Evolutionary conservation across 2,888 invertebrate genomes (phyloP).

Genomic region (Tanytarsus gracilentus): DNA sequence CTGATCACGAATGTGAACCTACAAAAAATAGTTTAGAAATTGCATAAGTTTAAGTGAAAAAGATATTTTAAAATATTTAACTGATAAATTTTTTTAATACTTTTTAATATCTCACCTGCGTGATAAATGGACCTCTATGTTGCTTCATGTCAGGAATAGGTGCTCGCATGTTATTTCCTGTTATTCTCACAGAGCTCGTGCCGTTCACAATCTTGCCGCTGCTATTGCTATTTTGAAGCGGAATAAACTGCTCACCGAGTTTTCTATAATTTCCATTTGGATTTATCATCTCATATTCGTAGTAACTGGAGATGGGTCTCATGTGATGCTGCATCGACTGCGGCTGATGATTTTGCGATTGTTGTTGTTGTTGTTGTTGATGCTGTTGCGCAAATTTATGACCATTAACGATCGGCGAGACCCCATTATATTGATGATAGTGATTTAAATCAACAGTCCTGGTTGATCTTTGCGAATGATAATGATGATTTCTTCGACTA

Average conservation of each 20-base stretch:
- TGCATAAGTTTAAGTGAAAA: background rate
- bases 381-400: slow-evolving; percentile 33
- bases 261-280: slow-evolving; percentile 49
- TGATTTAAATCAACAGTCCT: slow-evolving; percentile 49
- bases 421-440: slow-evolving; percentile 31
- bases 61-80: slow-evolving; percentile 33
- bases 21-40: too few relatives aligned
- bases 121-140: slow-evolving; percentile 51
- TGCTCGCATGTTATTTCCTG: slow-evolving; percentile 16
- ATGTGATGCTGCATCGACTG: slow-evolving; percentile 50
- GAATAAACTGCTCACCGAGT: slow-evolving; percentile 36
- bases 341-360: slow-evolving; percentile 43
- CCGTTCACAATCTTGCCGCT: slow-evolving; percentile 33
- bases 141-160: slow-evolving; percentile 31
- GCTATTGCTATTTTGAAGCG: slow-evolving; percentile 42
- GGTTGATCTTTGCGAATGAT: slow-evolving; percentile 52
- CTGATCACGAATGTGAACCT: slow-evolving; percentile 27
- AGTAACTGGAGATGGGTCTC: slow-evolving; percentile 72
- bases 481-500: slow-evolving; percentile 58
- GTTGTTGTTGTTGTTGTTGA: slow-evolving; percentile 31
- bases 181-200: slow-evolving; percentile 29
- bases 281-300: slow-evolving; percentile 74
- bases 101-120: slow-evolving; percentile 48
- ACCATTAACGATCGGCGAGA: slow-evolving; percentile 19
- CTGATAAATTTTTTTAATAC: slow-evolving; percentile 30